A percentile compares a stretch with the other conserved stretches of the same genome.
These are phyloP conservation scores for Acrobasis suavella DNA, from an alignment of 2,888 invertebrate species.

Conservation along the genomic window DNA sequence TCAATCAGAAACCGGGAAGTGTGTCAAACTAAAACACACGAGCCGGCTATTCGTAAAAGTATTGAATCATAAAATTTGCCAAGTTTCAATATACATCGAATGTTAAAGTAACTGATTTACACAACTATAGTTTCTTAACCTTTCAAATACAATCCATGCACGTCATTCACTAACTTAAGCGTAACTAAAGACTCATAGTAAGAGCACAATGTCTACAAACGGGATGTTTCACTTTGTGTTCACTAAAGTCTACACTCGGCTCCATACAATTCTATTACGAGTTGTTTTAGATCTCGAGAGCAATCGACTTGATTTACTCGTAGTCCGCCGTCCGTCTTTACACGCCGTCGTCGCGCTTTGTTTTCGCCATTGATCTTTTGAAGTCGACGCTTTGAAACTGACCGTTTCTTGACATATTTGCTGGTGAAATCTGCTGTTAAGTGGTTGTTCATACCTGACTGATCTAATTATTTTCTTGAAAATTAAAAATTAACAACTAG, in stretches of 20 bases:
- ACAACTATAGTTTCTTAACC: too few relatives aligned
- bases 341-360: constrained; percentile 21
- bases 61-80: too few relatives aligned
- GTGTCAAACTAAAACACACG: too few relatives aligned
- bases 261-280: constrained; percentile 23
- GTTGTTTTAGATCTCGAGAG: constrained; percentile 21
- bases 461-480: too few relatives aligned
- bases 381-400: constrained; percentile 13
- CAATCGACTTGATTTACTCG: constrained; percentile 16
- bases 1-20: too few relatives aligned
- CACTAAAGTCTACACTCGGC: constrained; percentile 15
- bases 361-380: constrained; percentile 23
- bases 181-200: neutral
- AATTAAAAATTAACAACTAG: too few relatives aligned
- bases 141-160: too few relatives aligned
- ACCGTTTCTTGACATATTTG: constrained; percentile 7
- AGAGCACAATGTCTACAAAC: neutral
- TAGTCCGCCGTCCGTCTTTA: constrained; percentile 23
- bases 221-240: constrained; percentile 62
- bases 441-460: neutral
- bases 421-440: neutral
- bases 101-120: too few relatives aligned
- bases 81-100: too few relatives aligned
- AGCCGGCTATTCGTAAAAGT: too few relatives aligned
- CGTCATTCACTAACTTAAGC: too few relatives aligned